Conservation (phyloP, 2,797 vertebrate genomes). For the Orestias chungarensis region DNA sequence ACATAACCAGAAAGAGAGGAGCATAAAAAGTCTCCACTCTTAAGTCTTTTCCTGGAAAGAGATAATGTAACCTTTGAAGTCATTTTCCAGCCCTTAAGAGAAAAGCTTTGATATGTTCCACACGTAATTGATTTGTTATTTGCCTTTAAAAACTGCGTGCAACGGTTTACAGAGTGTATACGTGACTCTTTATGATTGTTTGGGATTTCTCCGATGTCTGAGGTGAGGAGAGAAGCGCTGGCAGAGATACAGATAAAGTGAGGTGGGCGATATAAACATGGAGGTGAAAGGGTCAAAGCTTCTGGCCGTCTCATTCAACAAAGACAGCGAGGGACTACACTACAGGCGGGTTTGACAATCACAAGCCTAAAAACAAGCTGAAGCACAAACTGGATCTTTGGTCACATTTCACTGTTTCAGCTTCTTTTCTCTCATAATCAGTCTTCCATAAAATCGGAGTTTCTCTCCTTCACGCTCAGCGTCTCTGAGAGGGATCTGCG, state of each 20-base stretch:
- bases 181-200: conserved; percentile 9
- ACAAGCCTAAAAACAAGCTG: background rate
- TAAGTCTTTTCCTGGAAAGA: conserved; percentile 29
- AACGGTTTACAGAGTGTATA: conserved; percentile 7
- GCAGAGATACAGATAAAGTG: conserved; percentile 10
- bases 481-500: conserved; percentile 57
- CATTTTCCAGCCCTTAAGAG: conserved; percentile 45
- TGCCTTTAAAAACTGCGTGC: background rate
- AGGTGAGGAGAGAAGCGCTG: conserved; percentile 42
- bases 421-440: conserved; percentile 29
- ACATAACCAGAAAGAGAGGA: conserved; percentile 8
- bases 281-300: conserved; percentile 58
- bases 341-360: conserved; percentile 5
- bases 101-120: conserved; percentile 30
- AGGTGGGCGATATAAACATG: conserved; percentile 7
- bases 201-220: conserved; percentile 35
- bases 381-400: conserved; percentile 8
- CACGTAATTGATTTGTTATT: conserved; percentile 42
- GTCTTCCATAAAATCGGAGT: background rate
- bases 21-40: conserved; percentile 3
- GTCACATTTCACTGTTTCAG: conserved; percentile 39
- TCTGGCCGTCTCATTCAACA: conserved; percentile 65
- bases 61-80: conserved; percentile 60
- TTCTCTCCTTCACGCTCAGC: background rate
- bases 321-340: conserved; percentile 9